phyloP scores from a whole-genome alignment of 2,888 invertebrate species.

The Amblyteles armatorius region DNA sequence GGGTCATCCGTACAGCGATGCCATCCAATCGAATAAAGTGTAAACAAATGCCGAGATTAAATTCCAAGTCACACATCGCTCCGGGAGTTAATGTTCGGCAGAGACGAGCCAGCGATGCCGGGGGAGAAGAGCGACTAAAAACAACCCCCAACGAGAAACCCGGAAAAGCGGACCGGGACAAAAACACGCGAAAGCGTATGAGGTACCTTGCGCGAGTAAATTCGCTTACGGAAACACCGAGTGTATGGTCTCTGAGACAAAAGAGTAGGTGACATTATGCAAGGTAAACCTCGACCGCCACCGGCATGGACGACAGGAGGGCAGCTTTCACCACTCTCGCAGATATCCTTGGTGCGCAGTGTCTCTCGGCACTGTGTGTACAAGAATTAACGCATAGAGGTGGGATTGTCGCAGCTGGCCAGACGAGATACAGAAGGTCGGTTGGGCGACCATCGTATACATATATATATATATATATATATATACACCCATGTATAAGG shows the following conservation, averaged over 20 bases:
- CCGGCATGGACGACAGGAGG: neutral
- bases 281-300: slow-evolving; percentile 78
- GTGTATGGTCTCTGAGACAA: slow-evolving; percentile 56
- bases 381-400: slow-evolving; percentile 81
- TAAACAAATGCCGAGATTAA: slow-evolving; percentile 7
- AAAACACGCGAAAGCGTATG: slow-evolving; percentile 18
- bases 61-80: neutral
- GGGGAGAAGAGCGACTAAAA: neutral
- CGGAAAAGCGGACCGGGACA: neutral
- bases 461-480: neutral
- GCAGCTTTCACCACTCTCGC: slow-evolving; percentile 70
- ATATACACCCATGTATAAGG: slow-evolving; percentile 33
- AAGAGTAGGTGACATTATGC: slow-evolving; percentile 76
- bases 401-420: slow-evolving; percentile 82
- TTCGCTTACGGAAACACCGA: slow-evolving; percentile 41
- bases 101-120: neutral
- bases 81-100: neutral
- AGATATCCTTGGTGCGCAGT: slow-evolving; percentile 73
- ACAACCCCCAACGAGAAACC: neutral
- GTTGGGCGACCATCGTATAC: slow-evolving; percentile 18
- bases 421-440: slow-evolving; percentile 80
- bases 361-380: slow-evolving; percentile 72
- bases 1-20: no score
- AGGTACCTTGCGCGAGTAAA: slow-evolving; percentile 21
- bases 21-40: neutral